phyloP scores from a whole-genome alignment of 2,797 vertebrate species.

The Pteropus rufus region DNA sequence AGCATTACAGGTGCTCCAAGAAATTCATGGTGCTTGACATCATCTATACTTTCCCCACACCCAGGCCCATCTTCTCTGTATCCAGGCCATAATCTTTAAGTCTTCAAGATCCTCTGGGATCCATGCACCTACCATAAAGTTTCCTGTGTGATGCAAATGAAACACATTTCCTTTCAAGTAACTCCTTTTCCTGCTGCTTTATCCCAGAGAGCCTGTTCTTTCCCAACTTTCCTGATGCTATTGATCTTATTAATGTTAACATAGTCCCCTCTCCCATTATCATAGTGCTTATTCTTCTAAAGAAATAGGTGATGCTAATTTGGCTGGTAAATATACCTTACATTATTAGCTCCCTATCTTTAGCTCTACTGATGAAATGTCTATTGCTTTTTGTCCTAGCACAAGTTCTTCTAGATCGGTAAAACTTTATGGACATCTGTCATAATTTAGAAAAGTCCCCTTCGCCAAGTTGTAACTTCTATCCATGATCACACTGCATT shows the following conservation, averaged over 20 bases:
- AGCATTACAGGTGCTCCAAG: not conserved
- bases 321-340: not conserved
- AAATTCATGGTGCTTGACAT: not conserved
- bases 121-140: not conserved
- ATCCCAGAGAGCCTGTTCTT: not conserved
- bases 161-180: conserved; percentile 34
- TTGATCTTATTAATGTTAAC: not conserved
- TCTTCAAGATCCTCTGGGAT: not conserved
- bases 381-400: not conserved
- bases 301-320: not conserved
- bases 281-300: not conserved
- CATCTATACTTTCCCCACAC: not conserved
- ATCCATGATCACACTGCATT: not conserved
- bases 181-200: conserved; percentile 1
- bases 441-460: not conserved
- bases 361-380: not conserved
- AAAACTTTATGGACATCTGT: not conserved
- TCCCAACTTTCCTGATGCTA: not conserved
- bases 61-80: not conserved
- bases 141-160: not conserved
- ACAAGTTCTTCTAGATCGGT: not conserved
- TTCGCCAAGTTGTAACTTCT: not conserved
- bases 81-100: not conserved
- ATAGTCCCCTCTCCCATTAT: not conserved
- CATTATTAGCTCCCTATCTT: not conserved